Evolutionary conservation across 2,113 vertebrate genomes (phyloP), one percentile per base, ranked within the genome.

Genomic region (Gymnocephalus cernua): DNA sequence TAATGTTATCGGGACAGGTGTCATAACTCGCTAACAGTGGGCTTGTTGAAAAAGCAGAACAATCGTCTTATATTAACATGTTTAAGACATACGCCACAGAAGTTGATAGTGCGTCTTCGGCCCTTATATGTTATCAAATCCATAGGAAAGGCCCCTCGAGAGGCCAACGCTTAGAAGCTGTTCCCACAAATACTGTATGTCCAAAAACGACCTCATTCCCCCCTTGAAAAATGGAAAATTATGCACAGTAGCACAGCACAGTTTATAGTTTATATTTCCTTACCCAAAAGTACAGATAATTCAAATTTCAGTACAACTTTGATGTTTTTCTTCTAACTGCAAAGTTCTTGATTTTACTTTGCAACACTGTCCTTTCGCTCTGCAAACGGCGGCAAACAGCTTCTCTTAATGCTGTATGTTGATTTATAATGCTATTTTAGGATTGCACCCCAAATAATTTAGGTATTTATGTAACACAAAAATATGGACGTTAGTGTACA

Each of bases 381-480:
- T 44, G 21, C 47, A 38, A 38, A 51, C 19, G 18, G 57, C 51
- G 51, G 71, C 75, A 53, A 16, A 19, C 54, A 53, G 25, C 61
- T 47, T 47, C 47, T 75, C 67, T 69, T 44, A 41, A 72, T n/a
- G 64, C 73, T 16, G 71, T 53, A 38, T 83, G 67, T 54, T 79
- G 72, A 65, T 82, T 77, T 81, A 35, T 18, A n/a, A 18, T 68
- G 68, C 41, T 86, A 78, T 88, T 89, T 85, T 50, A 48, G 77
- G 74, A 38, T 56, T 12, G 23, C 77, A 71, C 16, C 16, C 53
- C 61, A 78, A 82, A 89, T 74, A 65, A 86, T 88, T 76, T 58
- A 45, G 66, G 16, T 76, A 78, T 86, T 85, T 82, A 86, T 66
- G 80, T 73, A 66, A 86, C 47, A 65, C 59, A 70, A 38, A 82